phyloP scores from a whole-genome alignment of 2,113 vertebrate genomes.

The Rissa tridactyla region DNA sequence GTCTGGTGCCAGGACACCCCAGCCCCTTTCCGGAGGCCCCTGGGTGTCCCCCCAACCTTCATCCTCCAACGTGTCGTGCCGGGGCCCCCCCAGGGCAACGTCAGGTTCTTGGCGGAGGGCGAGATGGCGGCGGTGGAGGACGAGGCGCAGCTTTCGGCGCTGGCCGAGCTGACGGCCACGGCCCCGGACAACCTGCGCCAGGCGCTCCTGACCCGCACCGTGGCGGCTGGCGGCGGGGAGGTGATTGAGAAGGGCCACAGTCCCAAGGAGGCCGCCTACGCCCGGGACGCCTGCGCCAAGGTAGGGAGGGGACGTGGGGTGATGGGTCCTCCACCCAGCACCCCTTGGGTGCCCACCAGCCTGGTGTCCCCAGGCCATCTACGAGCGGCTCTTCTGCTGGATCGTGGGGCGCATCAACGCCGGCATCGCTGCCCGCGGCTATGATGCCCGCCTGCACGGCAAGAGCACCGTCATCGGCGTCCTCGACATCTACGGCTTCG shows the following conservation, averaged over 20 bases:
- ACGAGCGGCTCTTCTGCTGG: conserved; percentile 92
- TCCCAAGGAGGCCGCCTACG: conserved; percentile 81
- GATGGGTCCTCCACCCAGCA: no score
- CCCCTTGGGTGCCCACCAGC: neutral
- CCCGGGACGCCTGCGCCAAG: conserved; percentile 91
- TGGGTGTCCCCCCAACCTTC: no score
- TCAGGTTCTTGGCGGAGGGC: conserved; percentile 70
- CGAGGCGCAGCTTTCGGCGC: conserved; percentile 29
- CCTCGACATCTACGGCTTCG: conserved; percentile 94
- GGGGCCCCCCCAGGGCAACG: conserved; percentile 78
- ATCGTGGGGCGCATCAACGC: conserved; percentile 86
- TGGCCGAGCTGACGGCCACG: conserved; percentile 78
- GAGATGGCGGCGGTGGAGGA: conserved; percentile 71
- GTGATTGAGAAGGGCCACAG: conserved; percentile 89
- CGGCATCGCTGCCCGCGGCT: conserved; percentile 82
- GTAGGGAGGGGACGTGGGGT: conserved; percentile 29
- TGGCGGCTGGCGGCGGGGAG: conserved; percentile 87
- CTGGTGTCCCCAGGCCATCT: conserved; percentile 75
- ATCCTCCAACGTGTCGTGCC: rapidly evolving
- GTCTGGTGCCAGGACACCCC: neutral
- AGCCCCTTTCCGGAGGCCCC: neutral
- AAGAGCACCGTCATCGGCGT: conserved; percentile 94
- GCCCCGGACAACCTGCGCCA: conserved; percentile 54
- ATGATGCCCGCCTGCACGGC: conserved; percentile 85
- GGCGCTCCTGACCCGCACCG: conserved; percentile 83